Conservation (phyloP, 1,140 invertebrate species). For the Bombus confusus region DNA sequence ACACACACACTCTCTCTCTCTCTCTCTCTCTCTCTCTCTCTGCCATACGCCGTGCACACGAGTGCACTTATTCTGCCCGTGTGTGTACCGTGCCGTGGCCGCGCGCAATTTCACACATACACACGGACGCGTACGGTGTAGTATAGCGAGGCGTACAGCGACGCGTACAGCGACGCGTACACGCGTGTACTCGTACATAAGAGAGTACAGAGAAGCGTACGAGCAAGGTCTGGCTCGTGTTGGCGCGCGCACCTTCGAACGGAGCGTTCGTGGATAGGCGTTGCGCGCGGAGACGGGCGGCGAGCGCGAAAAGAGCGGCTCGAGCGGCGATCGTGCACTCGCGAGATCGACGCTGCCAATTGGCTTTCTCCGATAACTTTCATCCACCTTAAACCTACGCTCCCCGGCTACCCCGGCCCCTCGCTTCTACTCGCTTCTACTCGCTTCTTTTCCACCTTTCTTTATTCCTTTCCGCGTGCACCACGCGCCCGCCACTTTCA, state of each 20-base stretch:
- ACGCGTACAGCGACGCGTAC: neutral
- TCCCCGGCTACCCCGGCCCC: slow-evolving; percentile 35
- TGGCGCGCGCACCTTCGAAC: neutral
- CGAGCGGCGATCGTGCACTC: slow-evolving; percentile 11
- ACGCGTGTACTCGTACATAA: neutral
- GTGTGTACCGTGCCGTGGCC: neutral
- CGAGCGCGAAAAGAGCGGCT: slow-evolving; percentile 23
- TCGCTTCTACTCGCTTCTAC: slow-evolving; percentile 29
- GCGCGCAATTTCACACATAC: slow-evolving; percentile 9
- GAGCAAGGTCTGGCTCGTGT: neutral
- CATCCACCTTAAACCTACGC: slow-evolving; percentile 71
- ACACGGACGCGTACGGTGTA: slow-evolving; percentile 8
- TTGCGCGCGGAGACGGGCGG: slow-evolving; percentile 1
- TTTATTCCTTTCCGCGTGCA: slow-evolving; percentile 70
- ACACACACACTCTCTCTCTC: no score
- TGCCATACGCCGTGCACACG: slow-evolving; percentile 34
- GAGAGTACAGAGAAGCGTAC: rapidly evolving
- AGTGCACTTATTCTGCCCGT: slow-evolving; percentile 61
- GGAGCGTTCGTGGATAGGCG: neutral
- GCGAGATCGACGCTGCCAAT: slow-evolving; percentile 72
- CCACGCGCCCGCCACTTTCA: slow-evolving; percentile 62
- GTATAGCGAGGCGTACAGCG: no score
- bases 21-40: no score
- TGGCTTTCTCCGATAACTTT: slow-evolving; percentile 82
- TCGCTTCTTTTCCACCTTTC: slow-evolving; percentile 75